These are phyloP conservation scores for Oncorhynchus masou DNA, from an alignment of 2,113 vertebrate species.

Conservation along the genomic window DNA sequence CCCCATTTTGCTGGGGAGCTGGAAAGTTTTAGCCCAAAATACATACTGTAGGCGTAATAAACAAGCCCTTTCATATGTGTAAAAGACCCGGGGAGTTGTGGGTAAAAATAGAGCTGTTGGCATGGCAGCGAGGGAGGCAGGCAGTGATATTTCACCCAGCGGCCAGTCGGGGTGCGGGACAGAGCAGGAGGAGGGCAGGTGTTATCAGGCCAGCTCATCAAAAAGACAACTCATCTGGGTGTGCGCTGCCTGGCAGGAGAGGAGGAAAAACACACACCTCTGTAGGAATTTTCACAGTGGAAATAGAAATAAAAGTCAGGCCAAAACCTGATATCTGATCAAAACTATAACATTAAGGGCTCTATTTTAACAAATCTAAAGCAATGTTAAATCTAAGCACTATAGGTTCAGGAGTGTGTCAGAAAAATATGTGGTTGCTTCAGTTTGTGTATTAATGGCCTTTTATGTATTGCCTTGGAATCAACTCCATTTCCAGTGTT, in stretches of 20 bases:
- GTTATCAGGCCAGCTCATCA: constrained; percentile 18
- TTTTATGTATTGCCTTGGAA: too few species aligned
- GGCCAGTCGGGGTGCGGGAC: not conserved
- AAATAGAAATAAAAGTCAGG: not conserved
- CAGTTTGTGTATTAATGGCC: too few species aligned
- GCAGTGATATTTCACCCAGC: not conserved
- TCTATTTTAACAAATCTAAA: not conserved
- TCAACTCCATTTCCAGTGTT: too few species aligned
- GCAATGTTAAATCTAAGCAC: too few species aligned
- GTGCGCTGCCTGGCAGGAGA: constrained; percentile 6
- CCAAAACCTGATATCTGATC: not conserved
- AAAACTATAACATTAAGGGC: not conserved
- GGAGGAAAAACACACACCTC: not conserved
- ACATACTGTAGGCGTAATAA: constrained; percentile 6
- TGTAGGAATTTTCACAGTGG: not conserved
- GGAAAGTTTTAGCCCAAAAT: constrained; percentile 53
- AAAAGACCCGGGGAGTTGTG: constrained; percentile 8
- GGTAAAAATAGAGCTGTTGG: constrained; percentile 37
- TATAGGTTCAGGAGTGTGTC: too few species aligned
- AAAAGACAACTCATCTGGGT: constrained; percentile 25
- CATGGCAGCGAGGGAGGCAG: constrained; percentile 26
- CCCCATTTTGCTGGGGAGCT: constrained; percentile 36
- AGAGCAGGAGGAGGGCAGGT: constrained; percentile 12
- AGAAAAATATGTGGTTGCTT: too few species aligned
- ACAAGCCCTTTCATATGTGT: constrained; percentile 5